Conservation (phyloP, 2,888 invertebrate genomes). For the Dyspetes luteomarginatus region DNA sequence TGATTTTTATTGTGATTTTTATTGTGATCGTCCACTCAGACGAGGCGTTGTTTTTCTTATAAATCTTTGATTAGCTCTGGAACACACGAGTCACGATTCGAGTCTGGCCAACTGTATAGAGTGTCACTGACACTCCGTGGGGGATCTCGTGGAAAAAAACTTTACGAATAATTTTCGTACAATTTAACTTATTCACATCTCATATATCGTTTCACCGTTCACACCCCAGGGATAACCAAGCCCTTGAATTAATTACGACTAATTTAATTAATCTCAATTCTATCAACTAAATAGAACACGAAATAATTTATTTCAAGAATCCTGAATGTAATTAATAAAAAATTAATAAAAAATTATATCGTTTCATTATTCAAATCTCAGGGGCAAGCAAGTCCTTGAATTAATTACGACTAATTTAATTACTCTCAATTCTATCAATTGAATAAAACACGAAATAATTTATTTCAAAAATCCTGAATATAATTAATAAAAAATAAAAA, state of each 20-base stretch:
- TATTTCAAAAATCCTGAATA: too few species aligned
- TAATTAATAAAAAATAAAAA: too few species aligned
- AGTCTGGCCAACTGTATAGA: neutral
- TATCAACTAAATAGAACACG: too few species aligned
- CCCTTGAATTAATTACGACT: neutral
- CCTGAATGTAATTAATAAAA: too few species aligned
- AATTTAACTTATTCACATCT: neutral
- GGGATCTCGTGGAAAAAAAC: neutral
- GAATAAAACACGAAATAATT: neutral
- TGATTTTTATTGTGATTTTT: too few species aligned
- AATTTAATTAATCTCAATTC: too few species aligned
- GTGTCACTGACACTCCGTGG: conserved; percentile 4
- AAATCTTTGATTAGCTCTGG: too few species aligned
- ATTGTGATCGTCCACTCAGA: too few species aligned
- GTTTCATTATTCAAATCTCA: neutral
- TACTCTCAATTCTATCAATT: neutral
- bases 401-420: conserved; percentile 3
- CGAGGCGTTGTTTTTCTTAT: too few species aligned
- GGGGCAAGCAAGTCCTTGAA: conserved; percentile 14
- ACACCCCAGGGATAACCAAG: neutral
- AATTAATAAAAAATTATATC: too few species aligned
- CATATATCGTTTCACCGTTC: neutral
- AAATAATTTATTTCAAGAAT: too few species aligned
- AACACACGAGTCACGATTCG: conserved; percentile 10
- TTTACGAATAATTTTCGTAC: neutral